These are phyloP conservation scores for Platichthys stellatus DNA, from an alignment of 2,113 vertebrate genomes.

Conservation along the genomic window DNA sequence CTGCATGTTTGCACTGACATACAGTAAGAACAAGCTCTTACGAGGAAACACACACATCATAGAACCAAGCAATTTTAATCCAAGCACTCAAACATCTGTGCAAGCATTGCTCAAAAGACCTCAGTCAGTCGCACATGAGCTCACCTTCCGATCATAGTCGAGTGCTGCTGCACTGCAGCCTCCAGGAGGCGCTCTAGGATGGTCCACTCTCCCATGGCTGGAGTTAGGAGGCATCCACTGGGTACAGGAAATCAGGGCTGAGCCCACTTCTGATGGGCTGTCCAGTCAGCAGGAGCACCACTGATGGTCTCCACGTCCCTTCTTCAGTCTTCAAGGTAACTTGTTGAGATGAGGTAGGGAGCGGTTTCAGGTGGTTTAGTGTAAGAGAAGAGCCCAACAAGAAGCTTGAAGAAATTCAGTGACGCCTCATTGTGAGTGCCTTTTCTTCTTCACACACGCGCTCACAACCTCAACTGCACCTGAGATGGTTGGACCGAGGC, in stretches of 20 bases:
- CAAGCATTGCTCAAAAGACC: background rate
- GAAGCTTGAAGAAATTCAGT: constrained; percentile 37
- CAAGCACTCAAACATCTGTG: background rate
- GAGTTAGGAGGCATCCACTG: constrained; percentile 73
- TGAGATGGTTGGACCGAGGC: constrained; percentile 24
- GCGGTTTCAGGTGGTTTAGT: constrained; percentile 31
- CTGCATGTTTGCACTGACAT: too few relatives aligned
- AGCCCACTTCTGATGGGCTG: constrained; percentile 18
- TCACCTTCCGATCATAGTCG: constrained; percentile 99
- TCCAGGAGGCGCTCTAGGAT: constrained; percentile 99
- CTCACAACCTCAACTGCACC: constrained; percentile 15
- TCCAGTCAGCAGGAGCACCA: constrained; percentile 7
- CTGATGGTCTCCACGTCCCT: constrained; percentile 20
- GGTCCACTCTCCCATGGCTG: constrained; percentile 99
- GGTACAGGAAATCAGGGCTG: constrained; percentile 41
- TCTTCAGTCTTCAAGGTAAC: constrained; percentile 49
- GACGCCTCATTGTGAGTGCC: constrained; percentile 9
- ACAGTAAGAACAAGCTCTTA: background rate
- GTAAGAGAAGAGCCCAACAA: constrained; percentile 9
- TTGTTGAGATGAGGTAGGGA: constrained; percentile 60
- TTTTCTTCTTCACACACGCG: constrained; percentile 15
- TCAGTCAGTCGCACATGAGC: constrained; percentile 37
- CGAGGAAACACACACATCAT: background rate
- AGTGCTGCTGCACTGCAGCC: constrained; percentile 98
- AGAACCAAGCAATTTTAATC: background rate